Base-by-base conservation (phyloP, 2,888 invertebrate genomes). In the Plebejus argus region DNA sequence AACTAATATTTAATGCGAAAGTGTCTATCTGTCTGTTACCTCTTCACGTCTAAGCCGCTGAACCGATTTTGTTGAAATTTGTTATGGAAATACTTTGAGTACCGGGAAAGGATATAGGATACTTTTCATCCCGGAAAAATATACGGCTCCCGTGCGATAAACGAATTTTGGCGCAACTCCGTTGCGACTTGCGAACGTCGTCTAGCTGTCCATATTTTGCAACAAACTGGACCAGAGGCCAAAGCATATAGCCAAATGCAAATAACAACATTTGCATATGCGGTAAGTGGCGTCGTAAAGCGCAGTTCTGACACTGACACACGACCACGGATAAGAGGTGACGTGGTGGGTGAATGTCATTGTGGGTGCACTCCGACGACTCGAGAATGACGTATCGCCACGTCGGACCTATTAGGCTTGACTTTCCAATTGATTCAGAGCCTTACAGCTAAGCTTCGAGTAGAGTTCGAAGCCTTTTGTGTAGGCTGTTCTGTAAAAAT, bases 251-350 rank as follows among this genome's bases (percentile, higher is more conserved):
- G 35, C 35, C 33, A 39, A 77, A 77, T 77, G 74, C 74, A 74
- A 74, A 74, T 74, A 74, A 74, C 71, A 77, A 53, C 70, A 86
- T 87, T 86, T 85, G 86, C 84, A 85, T 85, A 85, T 84, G 83
- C 81, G 83, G 84, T 82, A 81, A 83, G 80, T 83, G 83, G 82
- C 84, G 82, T 83, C 80, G 81, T 81, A 82, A 81, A 81, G 81
- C 81, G 80, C 78, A 81, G 81, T 79, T 53, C 84, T 86, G 91
- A 90, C 90, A 88, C 84, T 90, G 90, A 91, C 91, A 86, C 86
- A 91, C 85, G 86, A 85, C 85, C 83, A 84, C 84, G 87, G 90
- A 91, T 91, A 91, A 89, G 86, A 85, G 83, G 89, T 92, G 92
- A 93, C 89, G 86, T 88, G 91, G 28, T 66, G 88, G 82, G 85